Percentiles rank a stretch among this genome's conserved stretches.
These are phyloP conservation scores for Amphiprion clarkii DNA, from an alignment of 2,797 vertebrate genomes.

Conservation along the genomic window DNA sequence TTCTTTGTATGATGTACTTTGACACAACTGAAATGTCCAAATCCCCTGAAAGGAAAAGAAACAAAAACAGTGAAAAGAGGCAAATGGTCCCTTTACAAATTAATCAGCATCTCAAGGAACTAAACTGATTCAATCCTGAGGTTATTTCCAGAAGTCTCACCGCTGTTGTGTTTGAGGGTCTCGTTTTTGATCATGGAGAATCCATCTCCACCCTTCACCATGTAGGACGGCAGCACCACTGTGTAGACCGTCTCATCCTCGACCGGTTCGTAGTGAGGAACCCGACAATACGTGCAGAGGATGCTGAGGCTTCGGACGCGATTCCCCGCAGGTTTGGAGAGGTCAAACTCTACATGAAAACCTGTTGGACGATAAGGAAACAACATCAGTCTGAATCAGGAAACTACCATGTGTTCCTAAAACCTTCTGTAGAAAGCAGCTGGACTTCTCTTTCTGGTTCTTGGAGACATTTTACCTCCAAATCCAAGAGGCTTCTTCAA, in stretches of 20 bases:
- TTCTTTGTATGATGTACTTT: conserved; percentile 86
- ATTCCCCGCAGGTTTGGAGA: conserved; percentile 76
- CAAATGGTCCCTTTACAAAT: no score
- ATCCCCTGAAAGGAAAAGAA: conserved; percentile 82
- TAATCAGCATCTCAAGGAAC: no score
- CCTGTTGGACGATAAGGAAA: conserved; percentile 78
- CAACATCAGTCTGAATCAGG: not conserved
- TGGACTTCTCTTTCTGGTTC: no score
- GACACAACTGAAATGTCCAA: conserved; percentile 88
- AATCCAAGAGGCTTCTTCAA: no score
- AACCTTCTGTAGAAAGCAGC: no score
- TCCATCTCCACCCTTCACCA: conserved; percentile 90
- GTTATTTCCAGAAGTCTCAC: conserved; percentile 75
- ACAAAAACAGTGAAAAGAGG: no score
- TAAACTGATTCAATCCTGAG: not conserved
- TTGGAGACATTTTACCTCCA: no score
- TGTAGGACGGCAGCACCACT: conserved; percentile 87
- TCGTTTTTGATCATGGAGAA: conserved; percentile 88
- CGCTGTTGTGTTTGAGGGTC: conserved; percentile 88
- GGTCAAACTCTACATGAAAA: conserved; percentile 88
- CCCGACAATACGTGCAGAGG: conserved; percentile 90
- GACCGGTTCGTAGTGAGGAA: conserved; percentile 88
- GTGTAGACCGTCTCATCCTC: conserved; percentile 83
- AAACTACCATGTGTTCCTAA: not conserved
- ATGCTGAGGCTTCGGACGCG: conserved; percentile 84